Percentiles rank a stretch among this genome's conserved stretches.
Evolutionary conservation across 2,113 vertebrate species (phyloP).

Genomic region (Glareola pratincola): DNA sequence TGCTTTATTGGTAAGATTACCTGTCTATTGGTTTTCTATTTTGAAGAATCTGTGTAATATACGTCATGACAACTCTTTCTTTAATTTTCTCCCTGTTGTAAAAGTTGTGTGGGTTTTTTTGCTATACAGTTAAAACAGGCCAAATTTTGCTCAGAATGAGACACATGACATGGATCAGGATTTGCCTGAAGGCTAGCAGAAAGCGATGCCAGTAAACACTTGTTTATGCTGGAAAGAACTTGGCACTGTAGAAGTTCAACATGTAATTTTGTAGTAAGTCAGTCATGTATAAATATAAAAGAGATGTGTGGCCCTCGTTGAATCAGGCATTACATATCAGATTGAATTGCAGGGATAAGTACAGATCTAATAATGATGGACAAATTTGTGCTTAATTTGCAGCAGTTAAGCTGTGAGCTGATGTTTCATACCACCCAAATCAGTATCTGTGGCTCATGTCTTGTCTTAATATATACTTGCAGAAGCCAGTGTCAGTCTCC

Average conservation of each 20-base stretch:
- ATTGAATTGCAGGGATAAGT: neutral
- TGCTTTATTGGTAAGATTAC: slow-evolving; percentile 55
- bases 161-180: neutral
- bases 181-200: neutral
- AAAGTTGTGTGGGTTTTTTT: neutral
- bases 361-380: neutral
- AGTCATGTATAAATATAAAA: neutral
- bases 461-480: neutral
- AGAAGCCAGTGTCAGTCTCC: neutral
- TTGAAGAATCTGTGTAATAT: neutral
- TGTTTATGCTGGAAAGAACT: neutral
- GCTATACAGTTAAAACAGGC: neutral
- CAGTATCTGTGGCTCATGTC: neutral
- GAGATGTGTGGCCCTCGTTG: neutral
- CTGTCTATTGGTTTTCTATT: neutral
- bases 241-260: neutral
- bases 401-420: neutral
- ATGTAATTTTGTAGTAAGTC: neutral
- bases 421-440: neutral
- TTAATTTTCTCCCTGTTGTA: neutral
- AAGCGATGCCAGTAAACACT: neutral
- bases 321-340: neutral
- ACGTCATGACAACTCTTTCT: neutral
- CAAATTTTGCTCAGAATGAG: neutral
- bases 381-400: neutral